Percentiles rank a stretch among this genome's conserved stretches.
phyloP scores from a whole-genome alignment of 1,140 invertebrate genomes.

The Coptotermes formosanus region DNA sequence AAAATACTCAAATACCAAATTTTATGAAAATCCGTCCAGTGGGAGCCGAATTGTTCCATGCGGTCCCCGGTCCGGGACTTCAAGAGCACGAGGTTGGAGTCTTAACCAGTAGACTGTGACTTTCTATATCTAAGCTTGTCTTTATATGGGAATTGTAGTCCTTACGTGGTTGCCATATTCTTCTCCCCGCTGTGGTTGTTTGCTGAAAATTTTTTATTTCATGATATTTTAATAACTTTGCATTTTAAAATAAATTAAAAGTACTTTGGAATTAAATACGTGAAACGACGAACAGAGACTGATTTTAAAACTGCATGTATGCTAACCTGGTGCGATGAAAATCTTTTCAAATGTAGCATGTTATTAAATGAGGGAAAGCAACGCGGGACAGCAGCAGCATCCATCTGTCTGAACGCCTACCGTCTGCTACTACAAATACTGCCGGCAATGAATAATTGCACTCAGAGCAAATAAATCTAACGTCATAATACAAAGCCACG shows the following conservation, averaged over 20 bases:
- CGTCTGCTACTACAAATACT: not conserved
- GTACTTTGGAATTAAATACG: not conserved
- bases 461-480: not conserved
- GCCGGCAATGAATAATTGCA: not conserved
- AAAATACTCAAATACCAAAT: too few relatives aligned
- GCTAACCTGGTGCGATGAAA: not conserved
- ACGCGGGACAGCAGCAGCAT: not conserved
- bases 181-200: too few relatives aligned
- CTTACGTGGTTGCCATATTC: too few relatives aligned
- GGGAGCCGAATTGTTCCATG: too few relatives aligned
- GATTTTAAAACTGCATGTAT: not conserved
- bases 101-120: too few relatives aligned
- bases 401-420: not conserved
- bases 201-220: too few relatives aligned
- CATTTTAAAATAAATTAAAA: not conserved
- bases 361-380: not conserved
- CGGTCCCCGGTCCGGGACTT: too few relatives aligned
- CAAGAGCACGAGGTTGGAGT: too few relatives aligned
- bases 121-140: too few relatives aligned
- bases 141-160: too few relatives aligned
- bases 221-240: not conserved
- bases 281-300: not conserved
- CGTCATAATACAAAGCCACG: not conserved
- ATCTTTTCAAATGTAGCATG: not conserved
- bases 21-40: too few relatives aligned